Conservation (phyloP, 2,113 vertebrate species). For the Petrocephalus zakoni region DNA sequence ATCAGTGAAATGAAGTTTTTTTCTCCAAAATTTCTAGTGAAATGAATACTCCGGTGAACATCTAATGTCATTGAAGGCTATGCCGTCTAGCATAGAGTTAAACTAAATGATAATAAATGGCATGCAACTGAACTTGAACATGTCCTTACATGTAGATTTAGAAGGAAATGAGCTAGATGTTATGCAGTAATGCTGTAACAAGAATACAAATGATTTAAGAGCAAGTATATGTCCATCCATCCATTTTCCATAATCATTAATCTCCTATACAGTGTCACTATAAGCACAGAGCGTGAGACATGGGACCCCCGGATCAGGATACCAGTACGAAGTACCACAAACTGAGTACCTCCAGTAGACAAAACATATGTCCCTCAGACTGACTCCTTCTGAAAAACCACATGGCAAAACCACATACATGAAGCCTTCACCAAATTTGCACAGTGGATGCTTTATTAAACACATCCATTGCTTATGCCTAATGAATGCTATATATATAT, state of each 20-base stretch:
- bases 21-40: not conserved
- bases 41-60: not conserved
- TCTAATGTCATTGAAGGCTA: not conserved
- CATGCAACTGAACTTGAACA: not conserved
- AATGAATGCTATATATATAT: not conserved
- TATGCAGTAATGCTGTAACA: not conserved
- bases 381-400: not conserved
- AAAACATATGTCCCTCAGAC: not conserved
- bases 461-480: not conserved
- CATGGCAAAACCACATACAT: not conserved
- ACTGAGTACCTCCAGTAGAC: not conserved
- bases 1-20: not conserved
- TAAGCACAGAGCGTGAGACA: not conserved
- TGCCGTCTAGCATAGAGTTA: not conserved
- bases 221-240: not conserved
- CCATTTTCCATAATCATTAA: slow-evolving; percentile 1
- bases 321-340: not conserved
- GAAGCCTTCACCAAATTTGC: not conserved
- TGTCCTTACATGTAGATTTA: not conserved
- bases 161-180: not conserved
- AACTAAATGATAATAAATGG: not conserved
- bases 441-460: not conserved
- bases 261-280: not conserved
- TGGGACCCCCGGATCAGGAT: not conserved
- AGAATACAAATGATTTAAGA: not conserved